Evolutionary conservation across 2,888 invertebrate genomes (phyloP).

Genomic region (Cheilosia impressa): DNA sequence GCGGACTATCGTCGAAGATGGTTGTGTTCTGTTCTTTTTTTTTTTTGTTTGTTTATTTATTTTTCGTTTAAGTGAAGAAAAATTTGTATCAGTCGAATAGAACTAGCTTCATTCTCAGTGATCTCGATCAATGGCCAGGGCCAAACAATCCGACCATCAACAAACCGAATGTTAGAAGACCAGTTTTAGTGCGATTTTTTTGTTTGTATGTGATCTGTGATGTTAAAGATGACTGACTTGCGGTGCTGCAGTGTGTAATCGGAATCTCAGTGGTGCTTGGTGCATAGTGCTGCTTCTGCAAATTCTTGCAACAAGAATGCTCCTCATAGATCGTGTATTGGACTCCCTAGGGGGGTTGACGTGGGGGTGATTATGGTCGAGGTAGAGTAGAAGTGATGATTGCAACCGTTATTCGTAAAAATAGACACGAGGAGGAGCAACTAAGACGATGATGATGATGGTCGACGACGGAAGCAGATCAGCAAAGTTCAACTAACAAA

Average conservation of each 20-base stretch:
- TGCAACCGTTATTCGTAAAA: constrained; percentile 67
- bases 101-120: constrained; percentile 30
- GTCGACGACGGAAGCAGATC: constrained; percentile 29
- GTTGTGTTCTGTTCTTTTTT: constrained; percentile 76
- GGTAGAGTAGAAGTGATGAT: constrained; percentile 30
- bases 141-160: constrained; percentile 4
- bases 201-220: constrained; percentile 41
- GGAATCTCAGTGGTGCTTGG: constrained; percentile 44
- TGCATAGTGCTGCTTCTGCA: constrained; percentile 49
- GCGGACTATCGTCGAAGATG: constrained; percentile 80
- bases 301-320: constrained; percentile 56
- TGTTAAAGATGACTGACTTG: constrained; percentile 68
- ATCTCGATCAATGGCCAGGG: constrained; percentile 40
- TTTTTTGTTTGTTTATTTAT: constrained; percentile 3
- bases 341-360: background rate
- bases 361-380: constrained; percentile 26
- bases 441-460: constrained; percentile 13
- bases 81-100: constrained; percentile 44
- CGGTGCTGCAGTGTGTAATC: constrained; percentile 62
- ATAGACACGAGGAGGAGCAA: constrained; percentile 42
- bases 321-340: constrained; percentile 2
- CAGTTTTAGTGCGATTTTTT: constrained; percentile 35
- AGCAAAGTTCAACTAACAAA: constrained; percentile 38
- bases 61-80: constrained; percentile 6
- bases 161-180: constrained; percentile 38